Evolutionary conservation across 2,888 invertebrate genomes (phyloP).

Genomic region (Eupithecia abbreviata): DNA sequence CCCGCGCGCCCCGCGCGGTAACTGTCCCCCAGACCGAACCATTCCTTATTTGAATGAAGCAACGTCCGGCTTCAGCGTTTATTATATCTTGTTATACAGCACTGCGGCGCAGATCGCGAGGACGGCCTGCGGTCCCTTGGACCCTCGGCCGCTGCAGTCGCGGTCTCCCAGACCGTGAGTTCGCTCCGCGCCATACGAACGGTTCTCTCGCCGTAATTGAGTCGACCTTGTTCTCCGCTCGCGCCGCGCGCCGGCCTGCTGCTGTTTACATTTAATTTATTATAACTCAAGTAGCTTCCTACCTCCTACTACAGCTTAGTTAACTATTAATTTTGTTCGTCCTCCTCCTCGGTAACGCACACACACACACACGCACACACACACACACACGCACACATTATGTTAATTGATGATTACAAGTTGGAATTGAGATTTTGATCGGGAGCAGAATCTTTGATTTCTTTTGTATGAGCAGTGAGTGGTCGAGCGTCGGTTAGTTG

Average conservation of each 20-base stretch:
- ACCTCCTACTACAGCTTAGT: not conserved
- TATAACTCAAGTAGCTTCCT: not conserved
- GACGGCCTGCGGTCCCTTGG: not conserved
- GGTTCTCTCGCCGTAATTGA: not conserved
- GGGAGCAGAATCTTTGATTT: not conserved
- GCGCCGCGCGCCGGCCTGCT: not conserved
- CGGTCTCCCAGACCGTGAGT: not conserved
- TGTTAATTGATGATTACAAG: too few relatives aligned
- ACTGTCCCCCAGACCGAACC: not conserved
- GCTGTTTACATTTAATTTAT: slow-evolving; percentile 3
- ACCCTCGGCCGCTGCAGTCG: too few relatives aligned
- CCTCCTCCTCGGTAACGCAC: not conserved
- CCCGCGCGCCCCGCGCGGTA: not conserved
- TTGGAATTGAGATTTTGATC: not conserved
- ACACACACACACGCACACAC: not conserved
- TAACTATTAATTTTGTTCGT: not conserved
- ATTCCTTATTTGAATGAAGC: not conserved
- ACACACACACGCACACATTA: not conserved
- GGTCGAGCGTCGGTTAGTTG: too few relatives aligned
- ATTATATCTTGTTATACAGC: not conserved
- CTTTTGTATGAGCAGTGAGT: not conserved
- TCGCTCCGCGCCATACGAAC: not conserved
- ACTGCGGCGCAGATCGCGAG: not conserved
- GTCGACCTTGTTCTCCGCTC: not conserved
- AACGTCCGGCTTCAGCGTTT: not conserved